Conservation (phyloP, 1,140 invertebrate species). For the Zaprionus capensis region DNA sequence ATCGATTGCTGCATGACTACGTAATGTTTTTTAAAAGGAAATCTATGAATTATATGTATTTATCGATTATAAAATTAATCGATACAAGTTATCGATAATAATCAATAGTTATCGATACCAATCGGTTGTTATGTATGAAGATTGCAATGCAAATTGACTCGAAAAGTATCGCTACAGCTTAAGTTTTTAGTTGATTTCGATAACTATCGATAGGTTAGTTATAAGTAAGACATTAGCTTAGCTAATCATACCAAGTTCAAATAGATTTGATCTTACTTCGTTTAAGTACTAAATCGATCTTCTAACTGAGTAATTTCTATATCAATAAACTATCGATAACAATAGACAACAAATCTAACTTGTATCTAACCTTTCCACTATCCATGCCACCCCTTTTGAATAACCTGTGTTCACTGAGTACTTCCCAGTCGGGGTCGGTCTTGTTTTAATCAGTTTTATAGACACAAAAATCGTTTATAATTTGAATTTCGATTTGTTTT, state of each 20-base stretch:
- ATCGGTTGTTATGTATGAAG: too few relatives aligned
- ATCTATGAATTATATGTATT: not conserved
- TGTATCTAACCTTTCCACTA: too few relatives aligned
- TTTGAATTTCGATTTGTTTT: constrained; percentile 32
- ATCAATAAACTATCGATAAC: not conserved
- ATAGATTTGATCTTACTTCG: too few relatives aligned
- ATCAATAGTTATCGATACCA: too few relatives aligned
- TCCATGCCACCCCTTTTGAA: not conserved
- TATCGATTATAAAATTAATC: not conserved
- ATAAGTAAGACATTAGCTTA: too few relatives aligned
- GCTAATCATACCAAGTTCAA: too few relatives aligned
- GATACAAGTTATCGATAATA: not conserved
- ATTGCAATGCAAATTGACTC: too few relatives aligned
- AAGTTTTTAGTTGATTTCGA: too few relatives aligned
- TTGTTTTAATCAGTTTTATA: constrained; percentile 20
- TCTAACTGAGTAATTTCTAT: too few relatives aligned
- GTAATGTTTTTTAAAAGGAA: not conserved
- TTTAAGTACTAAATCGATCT: too few relatives aligned
- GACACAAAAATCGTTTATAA: constrained; percentile 41
- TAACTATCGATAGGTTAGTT: too few relatives aligned
- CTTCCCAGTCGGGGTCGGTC: not conserved
- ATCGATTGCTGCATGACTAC: not conserved
- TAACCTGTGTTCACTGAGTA: not conserved
- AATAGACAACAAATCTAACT: not conserved
- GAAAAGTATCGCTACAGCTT: too few relatives aligned